Evolutionary conservation across 2,113 vertebrate species (phyloP).

Genomic region (Buteo buteo): DNA sequence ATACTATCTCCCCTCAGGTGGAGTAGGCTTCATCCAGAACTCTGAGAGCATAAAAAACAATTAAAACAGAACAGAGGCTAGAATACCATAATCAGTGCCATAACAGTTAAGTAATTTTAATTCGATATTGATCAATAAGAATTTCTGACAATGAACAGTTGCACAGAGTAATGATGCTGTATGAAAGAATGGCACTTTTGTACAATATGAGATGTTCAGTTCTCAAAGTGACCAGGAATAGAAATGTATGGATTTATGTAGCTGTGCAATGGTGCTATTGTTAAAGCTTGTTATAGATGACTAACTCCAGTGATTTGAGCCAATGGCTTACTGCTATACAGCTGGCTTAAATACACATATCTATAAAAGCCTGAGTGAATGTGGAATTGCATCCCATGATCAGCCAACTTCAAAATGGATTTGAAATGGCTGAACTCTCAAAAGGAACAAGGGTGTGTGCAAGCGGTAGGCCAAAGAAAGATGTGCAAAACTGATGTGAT

Average conservation of each 20-base stretch:
- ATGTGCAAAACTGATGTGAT: background rate
- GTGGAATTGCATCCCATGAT: background rate
- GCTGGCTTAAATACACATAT: background rate
- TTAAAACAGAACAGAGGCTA: background rate
- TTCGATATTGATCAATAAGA: background rate
- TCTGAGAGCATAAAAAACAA: background rate
- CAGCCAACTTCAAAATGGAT: background rate
- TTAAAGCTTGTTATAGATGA: background rate
- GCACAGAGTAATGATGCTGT: background rate
- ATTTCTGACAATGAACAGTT: background rate
- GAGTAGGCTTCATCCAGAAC: background rate
- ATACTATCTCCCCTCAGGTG: background rate
- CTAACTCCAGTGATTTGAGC: background rate
- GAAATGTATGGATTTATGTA: background rate
- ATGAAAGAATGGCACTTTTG: background rate
- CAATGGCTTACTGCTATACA: background rate
- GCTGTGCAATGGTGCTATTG: background rate
- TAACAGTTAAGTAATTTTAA: background rate
- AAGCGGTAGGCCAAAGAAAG: background rate
- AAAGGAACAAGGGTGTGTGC: background rate
- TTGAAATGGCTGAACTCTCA: background rate
- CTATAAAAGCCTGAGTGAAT: background rate
- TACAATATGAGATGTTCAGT: background rate
- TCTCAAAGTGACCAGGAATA: background rate
- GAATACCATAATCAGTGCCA: background rate